Percentiles rank a stretch among this genome's conserved stretches.
phyloP scores from a whole-genome alignment of 1,140 invertebrate species.

The Rhynchophorus ferrugineus region DNA sequence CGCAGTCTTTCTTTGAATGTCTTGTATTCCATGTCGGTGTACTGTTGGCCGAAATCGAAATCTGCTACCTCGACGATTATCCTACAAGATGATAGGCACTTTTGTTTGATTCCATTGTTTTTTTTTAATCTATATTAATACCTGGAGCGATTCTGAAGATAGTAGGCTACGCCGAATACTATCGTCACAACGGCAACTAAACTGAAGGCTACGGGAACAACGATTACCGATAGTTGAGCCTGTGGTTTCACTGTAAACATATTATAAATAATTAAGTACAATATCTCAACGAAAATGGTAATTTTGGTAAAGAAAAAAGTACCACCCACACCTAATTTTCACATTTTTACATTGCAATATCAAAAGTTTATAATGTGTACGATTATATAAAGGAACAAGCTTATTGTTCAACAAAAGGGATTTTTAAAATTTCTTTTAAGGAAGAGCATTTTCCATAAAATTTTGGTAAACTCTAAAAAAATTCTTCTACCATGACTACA shows the following conservation, averaged over 20 bases:
- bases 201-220: slow-evolving; percentile 73
- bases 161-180: slow-evolving; percentile 78
- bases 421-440: too few relatives aligned
- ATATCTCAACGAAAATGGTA: too few relatives aligned
- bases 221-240: slow-evolving; percentile 74
- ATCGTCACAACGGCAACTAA: slow-evolving; percentile 70
- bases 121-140: slow-evolving; percentile 33
- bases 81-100: slow-evolving; percentile 41
- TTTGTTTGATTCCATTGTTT: not conserved
- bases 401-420: too few relatives aligned
- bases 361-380: too few relatives aligned
- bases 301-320: too few relatives aligned
- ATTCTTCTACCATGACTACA: too few relatives aligned
- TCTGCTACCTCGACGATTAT: slow-evolving; percentile 78
- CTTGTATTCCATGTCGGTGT: slow-evolving; percentile 72
- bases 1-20: slow-evolving; percentile 70
- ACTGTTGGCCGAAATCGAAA: slow-evolving; percentile 76
- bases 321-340: too few relatives aligned
- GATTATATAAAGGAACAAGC: too few relatives aligned
- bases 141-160: slow-evolving; percentile 68
- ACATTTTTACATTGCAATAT: not conserved
- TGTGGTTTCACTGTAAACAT: slow-evolving; percentile 59
- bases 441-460: too few relatives aligned
- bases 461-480: too few relatives aligned
- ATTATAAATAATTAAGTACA: too few relatives aligned